Base-by-base conservation (phyloP, 2,113 vertebrate genomes). In the Chroicocephalus ridibundus region DNA sequence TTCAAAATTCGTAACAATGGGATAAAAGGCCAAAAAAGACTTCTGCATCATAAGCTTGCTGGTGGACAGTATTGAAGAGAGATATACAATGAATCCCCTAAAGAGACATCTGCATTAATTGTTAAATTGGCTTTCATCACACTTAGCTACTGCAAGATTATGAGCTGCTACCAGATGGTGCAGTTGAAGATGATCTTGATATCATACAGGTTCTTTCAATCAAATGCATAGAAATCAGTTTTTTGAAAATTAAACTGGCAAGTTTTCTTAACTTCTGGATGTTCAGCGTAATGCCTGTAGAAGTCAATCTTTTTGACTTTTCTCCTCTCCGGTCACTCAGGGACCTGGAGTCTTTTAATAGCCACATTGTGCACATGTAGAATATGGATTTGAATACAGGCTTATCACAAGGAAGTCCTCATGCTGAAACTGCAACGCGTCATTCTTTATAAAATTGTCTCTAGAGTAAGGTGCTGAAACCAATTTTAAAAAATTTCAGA, bases 101-200 rank as follows among this genome's bases (percentile, higher is more conserved):
- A 81, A 77, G 75, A 90, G 38, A 60, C 26, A 78, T 82, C 32
- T 78, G 58, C 72, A 90, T 86, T 90, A 75, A 78, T 88, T 88
- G 46, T 86, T 90, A 80, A 32, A 85, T 77, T 18, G 1, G 42
- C 44, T 91, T 92, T 93, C 72, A 93, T 84, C 80, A 71, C 51
- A 75, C 76, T 94, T 26, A 86, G 13, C 68, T 84, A 24, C 62
- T 62, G 62, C 34, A 66, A 88, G 86, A 88, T 71, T 68, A 94
- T 68, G 76, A 92, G 82, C 86, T 86, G 60, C 47, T 95, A 68
- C 65, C 92, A 94, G 90, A 88, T 94, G 94, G 88, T 92, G 76
- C 24, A 55, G 77, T 4, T 74, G 90, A 93, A 85, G 94, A 88
- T 66, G 78, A 85, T 90, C 65, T 88, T 47, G 51, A 69, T 89